Conservation (phyloP, 2,888 invertebrate genomes). For the Prosapia bicincta region DNA sequence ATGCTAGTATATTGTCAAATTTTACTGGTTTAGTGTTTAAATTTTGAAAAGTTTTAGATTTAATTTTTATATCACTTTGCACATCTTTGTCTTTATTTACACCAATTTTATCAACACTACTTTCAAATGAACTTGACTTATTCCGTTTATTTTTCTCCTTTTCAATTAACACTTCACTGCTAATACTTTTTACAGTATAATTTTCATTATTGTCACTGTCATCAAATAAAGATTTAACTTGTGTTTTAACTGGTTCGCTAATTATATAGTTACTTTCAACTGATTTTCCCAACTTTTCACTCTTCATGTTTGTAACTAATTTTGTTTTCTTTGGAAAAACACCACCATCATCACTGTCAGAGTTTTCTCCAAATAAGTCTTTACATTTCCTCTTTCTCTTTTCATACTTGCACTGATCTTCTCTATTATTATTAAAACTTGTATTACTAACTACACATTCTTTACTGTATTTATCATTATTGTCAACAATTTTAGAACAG, state of each 20-base stretch:
- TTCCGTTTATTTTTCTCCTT: too few species aligned
- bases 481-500: neutral
- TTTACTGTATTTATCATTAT: neutral
- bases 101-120: neutral
- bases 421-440: slow-evolving; percentile 26
- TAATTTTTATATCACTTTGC: neutral
- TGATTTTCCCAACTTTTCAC: neutral
- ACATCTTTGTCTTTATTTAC: neutral
- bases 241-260: neutral
- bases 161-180: too few species aligned
- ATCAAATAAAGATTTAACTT: neutral
- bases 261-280: too few species aligned
- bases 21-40: neutral
- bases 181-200: neutral
- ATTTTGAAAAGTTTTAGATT: neutral
- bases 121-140: neutral
- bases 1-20: neutral
- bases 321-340: neutral
- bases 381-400: slow-evolving; percentile 47
- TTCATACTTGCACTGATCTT: slow-evolving; percentile 40
- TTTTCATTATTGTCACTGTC: neutral
- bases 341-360: neutral
- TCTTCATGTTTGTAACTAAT: neutral
- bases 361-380: slow-evolving; percentile 51
- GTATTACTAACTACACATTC: neutral